Evolutionary conservation across 2,797 vertebrate species (phyloP).

Genomic region (Enteromius anoplus): DNA sequence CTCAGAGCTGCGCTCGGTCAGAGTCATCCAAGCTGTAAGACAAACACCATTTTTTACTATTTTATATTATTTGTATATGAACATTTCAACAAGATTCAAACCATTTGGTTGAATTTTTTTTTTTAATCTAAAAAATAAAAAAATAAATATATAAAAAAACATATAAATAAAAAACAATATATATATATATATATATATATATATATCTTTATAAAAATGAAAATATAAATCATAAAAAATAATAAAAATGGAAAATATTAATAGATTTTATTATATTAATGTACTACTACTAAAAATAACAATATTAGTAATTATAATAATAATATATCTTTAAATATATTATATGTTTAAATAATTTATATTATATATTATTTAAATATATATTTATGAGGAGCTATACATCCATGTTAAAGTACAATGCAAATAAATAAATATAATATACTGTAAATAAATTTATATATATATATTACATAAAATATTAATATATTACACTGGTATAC

Average conservation of each 20-base stretch:
- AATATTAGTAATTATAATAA: not conserved
- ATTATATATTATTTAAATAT: too few species aligned
- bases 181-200: too few species aligned
- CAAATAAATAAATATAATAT: not conserved
- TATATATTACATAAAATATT: not conserved
- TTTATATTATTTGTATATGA: not conserved
- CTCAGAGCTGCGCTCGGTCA: conserved; percentile 83
- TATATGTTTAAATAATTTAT: not conserved
- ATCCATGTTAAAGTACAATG: not conserved
- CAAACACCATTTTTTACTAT: not conserved
- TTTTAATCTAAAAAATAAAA: too few species aligned
- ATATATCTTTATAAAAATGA: too few species aligned
- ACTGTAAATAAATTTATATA: not conserved
- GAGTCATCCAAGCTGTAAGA: conserved; percentile 87
- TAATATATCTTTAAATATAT: not conserved
- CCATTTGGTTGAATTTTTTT: not conserved
- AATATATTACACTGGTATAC: not conserved
- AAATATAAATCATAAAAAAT: too few species aligned
- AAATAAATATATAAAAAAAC: too few species aligned
- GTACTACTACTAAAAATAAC: not conserved
- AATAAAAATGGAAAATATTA: too few species aligned
- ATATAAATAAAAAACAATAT: too few species aligned
- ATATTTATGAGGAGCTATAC: not conserved
- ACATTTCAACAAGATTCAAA: not conserved
- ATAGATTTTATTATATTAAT: not conserved